A percentile compares a stretch with the other conserved stretches of the same genome.
Conservation (phyloP, 2,888 invertebrate genomes). For the Lasioglossum zephyrum region DNA sequence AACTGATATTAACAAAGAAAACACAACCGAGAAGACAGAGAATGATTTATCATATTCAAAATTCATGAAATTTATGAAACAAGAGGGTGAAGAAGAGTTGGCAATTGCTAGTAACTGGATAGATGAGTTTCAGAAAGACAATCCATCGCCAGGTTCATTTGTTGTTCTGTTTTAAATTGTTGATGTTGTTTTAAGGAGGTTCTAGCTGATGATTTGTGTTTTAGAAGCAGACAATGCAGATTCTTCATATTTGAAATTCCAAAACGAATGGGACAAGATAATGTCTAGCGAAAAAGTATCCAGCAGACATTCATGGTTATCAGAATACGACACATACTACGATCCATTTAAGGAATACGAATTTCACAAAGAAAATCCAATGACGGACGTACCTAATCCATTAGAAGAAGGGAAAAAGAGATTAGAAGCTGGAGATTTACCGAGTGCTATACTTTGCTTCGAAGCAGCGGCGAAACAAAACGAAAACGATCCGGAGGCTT, state of each 20-base stretch:
- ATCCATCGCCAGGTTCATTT: slow-evolving; percentile 71
- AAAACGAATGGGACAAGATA: slow-evolving; percentile 92
- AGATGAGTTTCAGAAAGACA: slow-evolving; percentile 79
- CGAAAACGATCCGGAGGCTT: slow-evolving; percentile 91
- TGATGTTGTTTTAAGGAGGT: neutral
- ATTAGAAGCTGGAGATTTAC: slow-evolving; percentile 94
- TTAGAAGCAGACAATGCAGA: slow-evolving; percentile 85
- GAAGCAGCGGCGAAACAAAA: slow-evolving; percentile 96
- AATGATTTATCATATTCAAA: slow-evolving; percentile 89
- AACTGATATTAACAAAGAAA: slow-evolving; percentile 74
- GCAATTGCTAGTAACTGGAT: slow-evolving; percentile 80
- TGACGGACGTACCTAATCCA: slow-evolving; percentile 91
- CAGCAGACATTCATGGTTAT: slow-evolving; percentile 89
- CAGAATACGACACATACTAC: slow-evolving; percentile 88
- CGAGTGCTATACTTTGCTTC: slow-evolving; percentile 97
- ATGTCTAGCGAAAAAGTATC: slow-evolving; percentile 86
- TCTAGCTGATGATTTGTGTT: slow-evolving; percentile 34
- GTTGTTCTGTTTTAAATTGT: neutral
- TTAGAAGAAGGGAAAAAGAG: slow-evolving; percentile 94
- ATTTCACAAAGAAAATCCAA: slow-evolving; percentile 94
- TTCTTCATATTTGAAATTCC: slow-evolving; percentile 86
- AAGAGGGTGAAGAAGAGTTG: slow-evolving; percentile 86
- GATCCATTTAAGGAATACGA: slow-evolving; percentile 90
- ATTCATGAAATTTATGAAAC: slow-evolving; percentile 94
- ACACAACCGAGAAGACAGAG: slow-evolving; percentile 55